Evolutionary conservation across 1,140 invertebrate genomes (phyloP).

Genomic region (Xylocopa sonorina): DNA sequence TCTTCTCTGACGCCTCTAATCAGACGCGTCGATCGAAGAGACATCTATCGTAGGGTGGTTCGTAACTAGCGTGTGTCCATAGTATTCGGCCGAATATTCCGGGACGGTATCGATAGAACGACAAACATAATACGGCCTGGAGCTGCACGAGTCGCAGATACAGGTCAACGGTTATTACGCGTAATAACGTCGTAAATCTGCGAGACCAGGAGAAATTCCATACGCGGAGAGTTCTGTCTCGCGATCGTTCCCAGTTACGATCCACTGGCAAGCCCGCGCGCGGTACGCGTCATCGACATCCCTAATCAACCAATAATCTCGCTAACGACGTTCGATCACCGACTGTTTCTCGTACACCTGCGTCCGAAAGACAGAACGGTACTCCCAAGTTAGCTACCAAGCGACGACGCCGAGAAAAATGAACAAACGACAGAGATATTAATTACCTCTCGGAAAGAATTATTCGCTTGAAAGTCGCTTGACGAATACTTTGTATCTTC

Average conservation of each 20-base stretch:
- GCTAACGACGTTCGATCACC: slow-evolving; percentile 49
- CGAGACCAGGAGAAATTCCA: neutral
- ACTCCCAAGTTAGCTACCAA: too few species aligned
- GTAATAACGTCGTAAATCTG: slow-evolving; percentile 53
- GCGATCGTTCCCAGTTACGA: slow-evolving; percentile 25
- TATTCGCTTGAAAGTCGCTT: slow-evolving; percentile 2
- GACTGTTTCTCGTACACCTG: slow-evolving; percentile 50
- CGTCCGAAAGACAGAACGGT: too few species aligned
- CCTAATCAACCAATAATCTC: slow-evolving; percentile 52
- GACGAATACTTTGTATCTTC: neutral
- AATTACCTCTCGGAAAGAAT: too few species aligned
- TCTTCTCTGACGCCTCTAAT: neutral
- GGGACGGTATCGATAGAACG: slow-evolving; percentile 45
- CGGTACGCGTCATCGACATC: slow-evolving; percentile 14
- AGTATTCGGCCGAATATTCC: slow-evolving; percentile 8
- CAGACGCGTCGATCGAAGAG: neutral
- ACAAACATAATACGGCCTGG: slow-evolving; percentile 45
- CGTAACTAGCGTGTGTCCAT: slow-evolving; percentile 40
- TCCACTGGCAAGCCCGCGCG: too few species aligned
- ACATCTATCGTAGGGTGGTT: neutral
- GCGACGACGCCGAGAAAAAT: too few species aligned
- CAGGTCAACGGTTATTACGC: slow-evolving; percentile 41
- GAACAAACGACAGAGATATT: too few species aligned
- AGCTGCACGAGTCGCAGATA: slow-evolving; percentile 36
- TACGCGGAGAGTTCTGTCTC: neutral